phyloP scores from a whole-genome alignment of 2,888 invertebrate genomes.

The Eudasyphora cyanicolor region DNA sequence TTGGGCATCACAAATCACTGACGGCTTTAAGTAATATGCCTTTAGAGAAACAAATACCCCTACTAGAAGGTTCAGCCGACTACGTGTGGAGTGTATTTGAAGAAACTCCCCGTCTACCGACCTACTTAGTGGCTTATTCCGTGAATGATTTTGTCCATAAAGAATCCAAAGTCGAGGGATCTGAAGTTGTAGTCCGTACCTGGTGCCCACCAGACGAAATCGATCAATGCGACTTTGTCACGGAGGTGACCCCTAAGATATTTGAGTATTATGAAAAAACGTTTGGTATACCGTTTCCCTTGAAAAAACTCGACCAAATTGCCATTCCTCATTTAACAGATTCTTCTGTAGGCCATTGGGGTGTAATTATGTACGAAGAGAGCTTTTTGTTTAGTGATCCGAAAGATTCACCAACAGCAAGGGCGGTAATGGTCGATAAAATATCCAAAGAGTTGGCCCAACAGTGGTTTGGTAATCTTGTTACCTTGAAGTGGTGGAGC shows the following conservation, averaged over 20 bases:
- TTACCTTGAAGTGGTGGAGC: conserved; percentile 92
- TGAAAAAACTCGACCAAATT: conserved; percentile 86
- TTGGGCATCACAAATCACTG: no score
- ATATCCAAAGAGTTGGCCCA: conserved; percentile 87
- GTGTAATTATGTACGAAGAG: conserved; percentile 91
- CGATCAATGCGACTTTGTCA: conserved; percentile 13
- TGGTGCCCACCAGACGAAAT: no score
- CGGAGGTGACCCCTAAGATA: background rate
- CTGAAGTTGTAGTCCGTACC: conserved; percentile 82
- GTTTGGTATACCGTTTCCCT: conserved; percentile 84
- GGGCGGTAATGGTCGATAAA: no score
- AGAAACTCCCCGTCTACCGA: no score
- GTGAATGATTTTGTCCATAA: no score
- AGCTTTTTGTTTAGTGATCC: conserved; percentile 86
- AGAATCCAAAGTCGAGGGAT: conserved; percentile 78
- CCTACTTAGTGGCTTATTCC: no score
- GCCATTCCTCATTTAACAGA: conserved; percentile 87
- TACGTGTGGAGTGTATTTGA: no score
- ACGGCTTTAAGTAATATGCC: no score
- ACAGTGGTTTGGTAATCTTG: conserved; percentile 91
- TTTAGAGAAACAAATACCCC: conserved; percentile 90
- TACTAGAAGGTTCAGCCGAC: no score
- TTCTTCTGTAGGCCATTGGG: conserved; percentile 87
- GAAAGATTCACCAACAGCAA: conserved; percentile 83
- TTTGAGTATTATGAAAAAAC: conserved; percentile 81